Percentiles rank a stretch among this genome's conserved stretches.
phyloP scores from a whole-genome alignment of 2,888 invertebrate species.

The Leptopilina drosophilae region DNA sequence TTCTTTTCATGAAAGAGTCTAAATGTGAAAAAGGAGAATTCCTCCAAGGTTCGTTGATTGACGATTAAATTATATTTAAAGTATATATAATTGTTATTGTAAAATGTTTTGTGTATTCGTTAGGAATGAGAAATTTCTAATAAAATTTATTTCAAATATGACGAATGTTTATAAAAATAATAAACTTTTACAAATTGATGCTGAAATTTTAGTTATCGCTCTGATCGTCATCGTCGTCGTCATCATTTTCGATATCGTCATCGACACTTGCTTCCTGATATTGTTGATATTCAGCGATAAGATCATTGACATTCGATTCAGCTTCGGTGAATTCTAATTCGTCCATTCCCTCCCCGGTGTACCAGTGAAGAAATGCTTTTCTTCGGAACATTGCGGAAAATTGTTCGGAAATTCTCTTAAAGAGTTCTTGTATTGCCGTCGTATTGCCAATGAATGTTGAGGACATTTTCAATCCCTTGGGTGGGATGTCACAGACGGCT shows the following conservation, averaged over 20 bases:
- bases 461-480: constrained; percentile 89
- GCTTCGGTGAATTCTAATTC: constrained; percentile 99
- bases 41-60: too few relatives aligned
- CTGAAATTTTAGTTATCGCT: background rate
- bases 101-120: too few relatives aligned
- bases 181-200: too few relatives aligned
- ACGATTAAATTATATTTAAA: too few relatives aligned
- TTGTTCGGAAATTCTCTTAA: constrained; percentile 93
- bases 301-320: constrained; percentile 96
- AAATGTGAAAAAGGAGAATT: too few relatives aligned
- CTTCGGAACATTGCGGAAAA: constrained; percentile 97
- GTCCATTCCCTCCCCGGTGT: constrained; percentile 98
- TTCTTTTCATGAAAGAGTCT: too few relatives aligned
- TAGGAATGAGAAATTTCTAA: too few relatives aligned
- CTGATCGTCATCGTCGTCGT: constrained; percentile 84
- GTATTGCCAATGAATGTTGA: constrained; percentile 94
- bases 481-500: constrained; percentile 90
- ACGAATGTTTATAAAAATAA: too few relatives aligned
- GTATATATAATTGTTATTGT: too few relatives aligned
- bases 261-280: constrained; percentile 94
- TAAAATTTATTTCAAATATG: too few relatives aligned
- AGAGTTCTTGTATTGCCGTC: constrained; percentile 92
- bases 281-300: constrained; percentile 96
- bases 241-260: constrained; percentile 88
- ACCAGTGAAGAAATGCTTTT: constrained; percentile 98